Percentiles rank a stretch among this genome's conserved stretches.
phyloP scores from a whole-genome alignment of 2,888 invertebrate species.

The Pheosia gnoma region DNA sequence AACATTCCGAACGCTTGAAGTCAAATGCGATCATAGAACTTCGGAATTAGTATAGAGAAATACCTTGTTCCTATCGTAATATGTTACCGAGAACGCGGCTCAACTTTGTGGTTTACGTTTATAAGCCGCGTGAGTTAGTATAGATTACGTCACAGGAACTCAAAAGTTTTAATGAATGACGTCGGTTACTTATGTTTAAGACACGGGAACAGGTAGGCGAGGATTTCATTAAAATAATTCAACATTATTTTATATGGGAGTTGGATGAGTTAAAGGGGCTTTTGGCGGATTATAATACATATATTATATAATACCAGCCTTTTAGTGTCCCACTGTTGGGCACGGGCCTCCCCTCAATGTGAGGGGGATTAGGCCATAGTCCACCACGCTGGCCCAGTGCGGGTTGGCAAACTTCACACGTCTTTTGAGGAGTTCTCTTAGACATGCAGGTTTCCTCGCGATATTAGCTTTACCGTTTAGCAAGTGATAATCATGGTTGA shows the following conservation, averaged over 20 bases:
- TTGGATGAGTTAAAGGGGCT: neutral
- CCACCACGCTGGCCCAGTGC: no score
- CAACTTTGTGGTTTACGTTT: slow-evolving; percentile 27
- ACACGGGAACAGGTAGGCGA: slow-evolving; percentile 18
- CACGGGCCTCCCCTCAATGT: no score
- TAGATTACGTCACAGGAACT: slow-evolving; percentile 29
- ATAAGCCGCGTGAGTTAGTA: slow-evolving; percentile 34
- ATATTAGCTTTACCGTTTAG: no score
- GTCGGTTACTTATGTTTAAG: slow-evolving; percentile 14
- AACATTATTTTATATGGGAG: slow-evolving; percentile 11
- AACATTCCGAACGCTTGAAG: slow-evolving; percentile 43
- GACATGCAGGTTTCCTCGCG: no score
- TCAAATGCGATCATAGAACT: slow-evolving; percentile 49
- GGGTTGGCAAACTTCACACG: no score
- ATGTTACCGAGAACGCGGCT: slow-evolving; percentile 18
- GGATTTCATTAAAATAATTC: slow-evolving; percentile 31
- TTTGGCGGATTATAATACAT: no score
- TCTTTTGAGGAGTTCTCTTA: no score
- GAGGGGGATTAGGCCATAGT: no score
- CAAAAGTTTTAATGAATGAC: slow-evolving; percentile 41
- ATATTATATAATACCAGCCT: no score
- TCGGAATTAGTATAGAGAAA: slow-evolving; percentile 42
- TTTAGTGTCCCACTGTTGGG: no score
- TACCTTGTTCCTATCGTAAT: slow-evolving; percentile 21
- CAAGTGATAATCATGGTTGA: no score